Evolutionary conservation across 2,113 vertebrate species (phyloP), one percentile per base, ranked within the genome.

Genomic region (Phrynosoma platyrhinos): DNA sequence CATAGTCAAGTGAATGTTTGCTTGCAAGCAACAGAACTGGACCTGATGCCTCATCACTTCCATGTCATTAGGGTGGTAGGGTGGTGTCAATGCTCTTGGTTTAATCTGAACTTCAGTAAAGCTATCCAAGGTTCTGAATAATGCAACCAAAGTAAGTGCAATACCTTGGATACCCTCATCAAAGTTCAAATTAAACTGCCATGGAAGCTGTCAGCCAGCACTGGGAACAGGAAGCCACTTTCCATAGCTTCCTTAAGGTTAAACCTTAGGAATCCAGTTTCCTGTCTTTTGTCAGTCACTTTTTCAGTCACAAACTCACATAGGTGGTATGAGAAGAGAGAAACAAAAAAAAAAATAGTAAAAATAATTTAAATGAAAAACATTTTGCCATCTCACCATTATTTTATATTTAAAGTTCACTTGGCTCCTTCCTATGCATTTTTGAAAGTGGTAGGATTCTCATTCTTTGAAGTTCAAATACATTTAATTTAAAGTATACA

Each of bases 401-500:
- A 30, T 55, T 82, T 93, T 40, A 9, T 89, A 92, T 91, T 94
- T 91, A 92, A 94, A 93, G 92, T 30, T 7, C 47, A 47, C 47
- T 93, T 87, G 79, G 69, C 27, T 93, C 25, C 90, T 89, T 87
- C 84, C 79, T 40, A 69, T 82, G 36, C 21, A 23, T 6, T 9
- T 94, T 94, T 90, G 75, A 80, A 64, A 64, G 90, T 92, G 91
- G 84, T 62, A 14, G 3, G 79, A 36, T 53, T 91, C 71, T 85
- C 83, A 84, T 88, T 82, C 88, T 93, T 82, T 88, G 92, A 92
- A 64, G 91, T 72, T 89, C 88, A 85, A 32, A 75, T 69, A 30
- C 79, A 84, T 92, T 80, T 94, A 90, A 90, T 92, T 94, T 91
- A 91, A 80, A 27, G 47, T 77, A 40, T 92, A 92, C 91, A 93